Conservation (phyloP, 1,140 invertebrate species). For the Lerema accius region DNA sequence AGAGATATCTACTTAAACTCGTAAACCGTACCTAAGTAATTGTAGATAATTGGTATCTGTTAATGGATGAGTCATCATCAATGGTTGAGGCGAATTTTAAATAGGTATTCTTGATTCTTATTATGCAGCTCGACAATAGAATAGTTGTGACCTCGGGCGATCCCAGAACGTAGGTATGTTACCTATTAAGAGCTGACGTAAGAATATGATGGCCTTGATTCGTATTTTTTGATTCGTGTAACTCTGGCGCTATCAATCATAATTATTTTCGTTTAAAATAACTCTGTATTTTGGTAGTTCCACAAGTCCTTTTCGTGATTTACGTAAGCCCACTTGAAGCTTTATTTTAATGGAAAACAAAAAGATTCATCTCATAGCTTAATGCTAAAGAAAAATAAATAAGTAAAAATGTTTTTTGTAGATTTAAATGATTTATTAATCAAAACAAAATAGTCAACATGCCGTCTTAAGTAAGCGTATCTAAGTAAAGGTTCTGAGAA, state of each 20-base stretch:
- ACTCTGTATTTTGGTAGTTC: too few relatives aligned
- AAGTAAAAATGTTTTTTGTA: too few relatives aligned
- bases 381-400: too few relatives aligned
- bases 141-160: conserved; percentile 67
- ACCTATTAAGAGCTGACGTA: conserved; percentile 59
- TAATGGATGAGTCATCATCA: conserved; percentile 48
- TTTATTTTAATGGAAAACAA: too few relatives aligned
- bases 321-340: too few relatives aligned
- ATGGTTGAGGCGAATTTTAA: conserved; percentile 43
- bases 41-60: conserved; percentile 27
- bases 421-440: too few relatives aligned
- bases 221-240: conserved; percentile 34
- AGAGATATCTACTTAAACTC: not conserved
- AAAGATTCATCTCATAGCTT: too few relatives aligned
- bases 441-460: too few relatives aligned
- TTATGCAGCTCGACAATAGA: conserved; percentile 61
- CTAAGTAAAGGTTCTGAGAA: too few relatives aligned
- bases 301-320: too few relatives aligned
- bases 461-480: too few relatives aligned
- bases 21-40: conserved; percentile 16
- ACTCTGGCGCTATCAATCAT: conserved; percentile 29
- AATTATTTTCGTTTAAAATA: conserved; percentile 18
- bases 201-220: conserved; percentile 44
- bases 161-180: conserved; percentile 48
- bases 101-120: conserved; percentile 46